Evolutionary conservation across 2,113 vertebrate species (phyloP).

Genomic region (Sula dactylatra): DNA sequence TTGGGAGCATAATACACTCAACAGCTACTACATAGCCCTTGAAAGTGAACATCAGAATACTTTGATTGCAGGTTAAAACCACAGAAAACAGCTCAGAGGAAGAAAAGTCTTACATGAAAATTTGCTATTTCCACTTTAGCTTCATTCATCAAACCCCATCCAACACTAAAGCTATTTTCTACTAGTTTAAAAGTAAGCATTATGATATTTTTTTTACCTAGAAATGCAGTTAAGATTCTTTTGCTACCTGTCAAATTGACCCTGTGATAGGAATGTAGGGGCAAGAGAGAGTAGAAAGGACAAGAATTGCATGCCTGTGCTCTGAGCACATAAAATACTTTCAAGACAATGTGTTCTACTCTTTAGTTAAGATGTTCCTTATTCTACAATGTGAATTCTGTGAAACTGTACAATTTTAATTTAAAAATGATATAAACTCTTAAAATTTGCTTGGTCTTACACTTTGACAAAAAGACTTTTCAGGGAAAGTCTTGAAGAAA

Average conservation of each 20-base stretch:
- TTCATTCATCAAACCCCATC: neutral
- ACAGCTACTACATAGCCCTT: neutral
- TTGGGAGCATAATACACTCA: neutral
- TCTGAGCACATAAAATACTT: neutral
- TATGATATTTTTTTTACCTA: neutral
- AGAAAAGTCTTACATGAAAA: slow-evolving; percentile 7
- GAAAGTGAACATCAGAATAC: neutral
- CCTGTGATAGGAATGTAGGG: neutral
- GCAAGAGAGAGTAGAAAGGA: neutral
- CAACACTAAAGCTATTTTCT: neutral
- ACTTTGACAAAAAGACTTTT: neutral
- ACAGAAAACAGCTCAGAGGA: neutral
- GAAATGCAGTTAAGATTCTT: neutral
- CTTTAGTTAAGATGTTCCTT: neutral
- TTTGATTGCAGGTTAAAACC: slow-evolving; percentile 19
- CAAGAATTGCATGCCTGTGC: neutral
- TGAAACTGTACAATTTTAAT: neutral
- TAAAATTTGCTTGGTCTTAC: neutral
- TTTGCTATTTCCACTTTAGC: neutral
- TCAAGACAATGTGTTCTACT: neutral
- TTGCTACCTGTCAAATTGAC: neutral
- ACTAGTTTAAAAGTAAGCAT: neutral
- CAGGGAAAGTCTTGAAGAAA: neutral
- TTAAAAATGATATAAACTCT: neutral
- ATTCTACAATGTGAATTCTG: neutral